A percentile compares a stretch with the other conserved stretches of the same genome.
phyloP scores from a whole-genome alignment of 1,140 invertebrate species.

The Chymomyza costata region DNA sequence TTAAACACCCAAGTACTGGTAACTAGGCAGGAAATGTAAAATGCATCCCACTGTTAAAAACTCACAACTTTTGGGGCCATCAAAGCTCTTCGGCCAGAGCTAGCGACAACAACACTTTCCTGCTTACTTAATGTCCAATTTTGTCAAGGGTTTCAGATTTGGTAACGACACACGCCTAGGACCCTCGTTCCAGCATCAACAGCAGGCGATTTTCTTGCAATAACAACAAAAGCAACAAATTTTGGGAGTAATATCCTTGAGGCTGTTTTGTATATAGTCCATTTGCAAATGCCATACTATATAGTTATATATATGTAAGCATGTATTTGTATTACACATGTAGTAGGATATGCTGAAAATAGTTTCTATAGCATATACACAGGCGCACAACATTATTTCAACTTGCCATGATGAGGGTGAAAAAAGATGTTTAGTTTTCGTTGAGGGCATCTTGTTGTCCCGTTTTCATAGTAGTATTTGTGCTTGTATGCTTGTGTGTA shows the following conservation, averaged over 20 bases:
- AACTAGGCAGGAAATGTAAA: constrained; percentile 46
- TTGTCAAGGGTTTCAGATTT: constrained; percentile 4
- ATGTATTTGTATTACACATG: constrained; percentile 33
- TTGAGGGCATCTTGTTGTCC: constrained; percentile 57
- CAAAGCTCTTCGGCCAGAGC: too few relatives aligned
- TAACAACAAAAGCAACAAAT: constrained; percentile 15
- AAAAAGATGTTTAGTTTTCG: constrained; percentile 63
- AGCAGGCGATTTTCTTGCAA: constrained; percentile 46
- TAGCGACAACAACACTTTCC: too few relatives aligned
- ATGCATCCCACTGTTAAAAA: too few relatives aligned
- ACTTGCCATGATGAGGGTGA: constrained; percentile 65
- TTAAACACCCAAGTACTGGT: constrained; percentile 32
- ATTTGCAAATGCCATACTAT: constrained; percentile 19
- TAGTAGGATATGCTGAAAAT: constrained; percentile 43
- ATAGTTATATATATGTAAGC: constrained; percentile 17
- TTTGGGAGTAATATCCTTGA: constrained; percentile 44
- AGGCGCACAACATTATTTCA: constrained; percentile 44
- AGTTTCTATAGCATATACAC: constrained; percentile 36
- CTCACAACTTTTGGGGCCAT: too few relatives aligned
- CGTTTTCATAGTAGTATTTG: constrained; percentile 46
- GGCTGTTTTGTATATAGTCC: constrained; percentile 23
- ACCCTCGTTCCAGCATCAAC: constrained; percentile 10
- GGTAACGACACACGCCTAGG: not conserved
- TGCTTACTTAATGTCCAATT: not conserved
- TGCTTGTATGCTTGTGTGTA: constrained; percentile 21